Evolutionary conservation across 2,888 invertebrate species (phyloP).

Genomic region (Ophraella communa): DNA sequence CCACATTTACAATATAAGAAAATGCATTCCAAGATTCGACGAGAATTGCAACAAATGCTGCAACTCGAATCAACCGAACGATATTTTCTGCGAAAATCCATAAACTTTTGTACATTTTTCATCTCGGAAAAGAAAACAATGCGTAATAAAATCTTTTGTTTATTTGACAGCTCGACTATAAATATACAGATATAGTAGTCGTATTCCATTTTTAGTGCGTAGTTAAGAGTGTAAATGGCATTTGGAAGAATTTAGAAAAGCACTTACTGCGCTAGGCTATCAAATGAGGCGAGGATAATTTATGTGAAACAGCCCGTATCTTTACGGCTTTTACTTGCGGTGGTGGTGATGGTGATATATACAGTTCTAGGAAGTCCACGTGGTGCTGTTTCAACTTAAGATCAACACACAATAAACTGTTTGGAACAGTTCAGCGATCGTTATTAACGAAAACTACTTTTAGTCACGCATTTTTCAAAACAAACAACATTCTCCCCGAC

Average conservation of each 20-base stretch:
- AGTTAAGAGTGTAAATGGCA: conserved; percentile 45
- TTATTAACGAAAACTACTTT: conserved; percentile 53
- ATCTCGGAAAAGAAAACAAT: conserved; percentile 31
- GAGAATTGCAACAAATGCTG: not conserved
- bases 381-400: conserved; percentile 56
- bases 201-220: conserved; percentile 45
- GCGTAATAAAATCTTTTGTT: conserved; percentile 35
- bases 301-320: conserved; percentile 57
- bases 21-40: no score
- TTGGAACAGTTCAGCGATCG: conserved; percentile 51
- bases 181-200: conserved; percentile 40
- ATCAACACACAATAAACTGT: conserved; percentile 56
- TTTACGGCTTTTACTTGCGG: conserved; percentile 55
- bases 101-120: conserved; percentile 14
- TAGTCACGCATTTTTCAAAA: conserved; percentile 56
- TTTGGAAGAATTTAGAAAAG: conserved; percentile 56
- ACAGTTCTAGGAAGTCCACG: conserved; percentile 57
- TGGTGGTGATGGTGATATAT: conserved; percentile 52
- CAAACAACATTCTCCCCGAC: conserved; percentile 49
- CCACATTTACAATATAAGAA: no score
- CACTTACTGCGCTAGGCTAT: conserved; percentile 53
- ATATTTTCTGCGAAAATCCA: conserved; percentile 12
- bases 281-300: conserved; percentile 55
- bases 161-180: conserved; percentile 36
- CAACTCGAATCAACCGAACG: not conserved